phyloP scores from a whole-genome alignment of 2,888 invertebrate species.

The Eupithecia subfuscata region DNA sequence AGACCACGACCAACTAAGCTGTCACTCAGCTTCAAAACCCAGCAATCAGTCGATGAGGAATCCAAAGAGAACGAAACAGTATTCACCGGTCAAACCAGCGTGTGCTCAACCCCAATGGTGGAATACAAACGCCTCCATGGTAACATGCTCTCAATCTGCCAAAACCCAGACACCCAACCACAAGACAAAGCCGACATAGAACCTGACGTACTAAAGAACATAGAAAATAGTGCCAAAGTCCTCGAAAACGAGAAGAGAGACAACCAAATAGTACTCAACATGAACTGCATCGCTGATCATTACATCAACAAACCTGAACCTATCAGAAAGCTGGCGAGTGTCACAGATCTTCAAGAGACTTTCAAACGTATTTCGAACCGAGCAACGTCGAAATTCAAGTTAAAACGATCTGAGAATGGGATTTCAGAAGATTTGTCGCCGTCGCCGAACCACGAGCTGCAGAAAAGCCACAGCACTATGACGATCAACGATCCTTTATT shows the following conservation, averaged over 20 bases:
- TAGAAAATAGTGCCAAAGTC: constrained; percentile 65
- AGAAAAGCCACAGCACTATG: constrained; percentile 80
- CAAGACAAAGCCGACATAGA: constrained; percentile 74
- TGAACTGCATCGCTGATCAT: constrained; percentile 77
- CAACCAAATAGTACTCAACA: constrained; percentile 68
- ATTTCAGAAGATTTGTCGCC: constrained; percentile 62
- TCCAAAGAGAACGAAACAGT: constrained; percentile 80
- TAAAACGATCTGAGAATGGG: constrained; percentile 62
- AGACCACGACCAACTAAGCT: constrained; percentile 82
- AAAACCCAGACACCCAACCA: constrained; percentile 84
- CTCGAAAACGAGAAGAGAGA: constrained; percentile 70
- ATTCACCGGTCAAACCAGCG: constrained; percentile 88
- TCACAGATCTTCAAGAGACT: constrained; percentile 86
- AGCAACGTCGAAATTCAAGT: constrained; percentile 83
- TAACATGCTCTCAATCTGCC: constrained; percentile 89
- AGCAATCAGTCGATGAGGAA: constrained; percentile 83
- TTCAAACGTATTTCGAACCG: constrained; percentile 83
- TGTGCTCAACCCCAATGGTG: constrained; percentile 91
- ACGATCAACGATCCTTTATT: constrained; percentile 92
- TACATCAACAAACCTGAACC: constrained; percentile 80
- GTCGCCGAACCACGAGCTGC: constrained; percentile 61
- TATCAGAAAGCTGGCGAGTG: constrained; percentile 81
- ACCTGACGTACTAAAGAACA: constrained; percentile 73
- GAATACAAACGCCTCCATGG: constrained; percentile 90
- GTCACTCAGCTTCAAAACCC: constrained; percentile 83